These are phyloP conservation scores for Tanypteryx hageni DNA, from an alignment of 2,888 invertebrate species.

Conservation along the genomic window DNA sequence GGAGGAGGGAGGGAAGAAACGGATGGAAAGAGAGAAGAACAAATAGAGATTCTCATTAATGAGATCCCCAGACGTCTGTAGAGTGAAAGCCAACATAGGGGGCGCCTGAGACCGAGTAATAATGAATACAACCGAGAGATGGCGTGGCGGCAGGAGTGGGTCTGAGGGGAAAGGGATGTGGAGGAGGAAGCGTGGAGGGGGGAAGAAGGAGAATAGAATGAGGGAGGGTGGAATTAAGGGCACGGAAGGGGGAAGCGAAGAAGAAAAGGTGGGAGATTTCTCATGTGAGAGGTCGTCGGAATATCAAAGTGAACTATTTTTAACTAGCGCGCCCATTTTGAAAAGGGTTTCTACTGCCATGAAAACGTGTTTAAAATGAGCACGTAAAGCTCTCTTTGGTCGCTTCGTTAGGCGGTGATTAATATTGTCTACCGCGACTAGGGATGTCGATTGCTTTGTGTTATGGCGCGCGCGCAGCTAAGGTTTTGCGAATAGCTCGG, in stretches of 20 bases:
- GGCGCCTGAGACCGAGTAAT: conserved; percentile 55
- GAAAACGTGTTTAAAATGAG: background rate
- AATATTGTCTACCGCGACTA: background rate
- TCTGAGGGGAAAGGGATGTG: background rate
- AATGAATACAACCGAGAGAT: conserved; percentile 48
- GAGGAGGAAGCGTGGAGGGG: background rate
- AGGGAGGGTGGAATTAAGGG: background rate
- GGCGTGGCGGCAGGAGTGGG: background rate
- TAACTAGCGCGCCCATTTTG: too few species aligned
- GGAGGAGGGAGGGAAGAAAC: background rate
- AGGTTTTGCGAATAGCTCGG: too few species aligned
- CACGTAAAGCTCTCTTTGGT: background rate
- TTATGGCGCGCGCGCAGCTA: too few species aligned
- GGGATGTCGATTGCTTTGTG: background rate
- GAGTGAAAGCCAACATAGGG: conserved; percentile 56
- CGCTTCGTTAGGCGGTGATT: background rate
- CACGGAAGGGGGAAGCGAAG: too few species aligned
- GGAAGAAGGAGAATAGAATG: background rate
- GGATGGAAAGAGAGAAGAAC: background rate
- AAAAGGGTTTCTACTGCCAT: too few species aligned
- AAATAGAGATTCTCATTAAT: conserved; percentile 60
- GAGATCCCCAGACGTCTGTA: conserved; percentile 53
- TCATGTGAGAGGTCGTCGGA: background rate
- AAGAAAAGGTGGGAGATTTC: conserved; percentile 20
- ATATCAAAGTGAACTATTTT: too few species aligned